phyloP scores from a whole-genome alignment of 1,140 invertebrate species.

The Drosophila busckii region DNA sequence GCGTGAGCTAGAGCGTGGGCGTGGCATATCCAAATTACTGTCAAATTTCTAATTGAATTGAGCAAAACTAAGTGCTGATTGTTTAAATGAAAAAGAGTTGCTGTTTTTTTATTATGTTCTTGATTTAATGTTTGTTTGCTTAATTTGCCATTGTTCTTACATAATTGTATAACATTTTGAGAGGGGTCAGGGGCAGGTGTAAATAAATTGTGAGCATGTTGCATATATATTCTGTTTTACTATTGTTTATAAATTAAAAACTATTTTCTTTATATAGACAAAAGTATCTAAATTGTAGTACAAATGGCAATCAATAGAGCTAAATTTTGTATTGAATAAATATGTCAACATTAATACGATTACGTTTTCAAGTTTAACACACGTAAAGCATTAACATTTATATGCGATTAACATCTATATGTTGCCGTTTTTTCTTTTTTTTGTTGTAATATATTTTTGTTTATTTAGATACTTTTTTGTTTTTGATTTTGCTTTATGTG shows the following conservation, averaged over 20 bases:
- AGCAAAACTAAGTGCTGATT: conserved; percentile 49
- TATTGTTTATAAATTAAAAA: conserved; percentile 57
- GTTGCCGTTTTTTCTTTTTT: too few relatives aligned
- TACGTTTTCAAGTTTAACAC: conserved; percentile 61
- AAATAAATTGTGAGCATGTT: conserved; percentile 74
- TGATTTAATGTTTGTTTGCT: conserved; percentile 41
- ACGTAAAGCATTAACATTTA: conserved; percentile 47
- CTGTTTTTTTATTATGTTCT: conserved; percentile 49
- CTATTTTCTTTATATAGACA: conserved; percentile 24
- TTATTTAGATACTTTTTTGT: conserved; percentile 68
- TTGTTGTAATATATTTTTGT: conserved; percentile 59
- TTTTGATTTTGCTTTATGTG: conserved; percentile 20
- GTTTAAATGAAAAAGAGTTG: conserved; percentile 64
- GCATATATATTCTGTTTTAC: conserved; percentile 49
- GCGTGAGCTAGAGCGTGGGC: conserved; percentile 50
- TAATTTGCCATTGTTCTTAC: conserved; percentile 66
- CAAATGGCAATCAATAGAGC: conserved; percentile 19
- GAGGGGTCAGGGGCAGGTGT: too few relatives aligned
- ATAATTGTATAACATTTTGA: conserved; percentile 73
- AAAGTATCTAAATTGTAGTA: conserved; percentile 59
- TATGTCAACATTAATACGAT: conserved; percentile 49
- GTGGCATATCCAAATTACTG: conserved; percentile 54
- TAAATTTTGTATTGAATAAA: conserved; percentile 16
- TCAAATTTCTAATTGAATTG: conserved; percentile 25
- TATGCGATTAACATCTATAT: conserved; percentile 24